Evolutionary conservation across 2,888 invertebrate species (phyloP), one percentile per base, ranked within the genome.

Genomic region (Drosophila austrosaltans): DNA sequence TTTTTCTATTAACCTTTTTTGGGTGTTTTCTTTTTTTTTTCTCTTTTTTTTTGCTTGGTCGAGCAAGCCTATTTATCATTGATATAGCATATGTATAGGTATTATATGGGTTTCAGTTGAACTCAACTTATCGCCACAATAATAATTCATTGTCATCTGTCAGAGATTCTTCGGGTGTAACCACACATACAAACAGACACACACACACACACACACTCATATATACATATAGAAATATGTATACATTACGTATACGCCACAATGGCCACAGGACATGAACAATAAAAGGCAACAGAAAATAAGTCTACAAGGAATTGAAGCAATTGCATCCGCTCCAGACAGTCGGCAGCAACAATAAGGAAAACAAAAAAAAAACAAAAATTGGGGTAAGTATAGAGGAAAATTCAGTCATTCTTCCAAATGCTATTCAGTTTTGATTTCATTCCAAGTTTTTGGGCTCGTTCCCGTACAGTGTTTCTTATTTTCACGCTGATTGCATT

Each of bases 401-500:
- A 56, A 56, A 56, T 56, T 30, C 56, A 32, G 32, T 32, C 32
- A 56, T 56, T n/a, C 56, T 56, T 56, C 20, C 16, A 56, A 56
- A 48, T 48, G 48, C 48, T 22, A 48, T 48, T 48, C 48, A 48
- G 22, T 48, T 48, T 25, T 48, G 48, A 48, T 48, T 48, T 48
- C 16, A 25, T 10, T 48, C 6, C 16, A 30, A n/a, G n/a, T 36
- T 32, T 56, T 16, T 8, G 25, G 30, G 12, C 53, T 53, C n/a
- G 53, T 53, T 53, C 7, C 48, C 8, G 22, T 48, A 25, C 48
- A 10, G 1, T 4, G 42, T 2, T 48, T 48, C 48, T 25, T 48
- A 48, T 48, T 48, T 48, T 48, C 10, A 16, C 65, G 66, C 66
- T 82, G 75, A 76, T 87, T 82, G 79, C 82, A 79, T 72, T 75